These are phyloP conservation scores for Lepidothrix coronata DNA, from an alignment of 2,113 vertebrate species.

Conservation along the genomic window DNA sequence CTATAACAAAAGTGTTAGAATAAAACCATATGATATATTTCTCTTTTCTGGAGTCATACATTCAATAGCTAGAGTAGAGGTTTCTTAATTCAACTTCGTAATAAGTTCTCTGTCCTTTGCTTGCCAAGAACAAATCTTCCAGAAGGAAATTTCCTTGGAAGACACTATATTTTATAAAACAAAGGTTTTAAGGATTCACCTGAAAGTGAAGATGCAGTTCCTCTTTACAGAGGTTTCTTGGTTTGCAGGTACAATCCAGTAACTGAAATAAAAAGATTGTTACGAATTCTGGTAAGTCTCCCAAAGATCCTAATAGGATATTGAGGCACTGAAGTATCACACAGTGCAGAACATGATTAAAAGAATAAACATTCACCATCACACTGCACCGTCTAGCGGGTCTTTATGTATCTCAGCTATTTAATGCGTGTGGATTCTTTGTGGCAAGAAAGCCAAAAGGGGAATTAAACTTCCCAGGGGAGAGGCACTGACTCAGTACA, in stretches of 20 bases:
- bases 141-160: not conserved
- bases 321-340: not conserved
- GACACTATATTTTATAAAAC: not conserved
- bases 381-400: not conserved
- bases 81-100: not conserved
- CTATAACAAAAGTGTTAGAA: slow-evolving; percentile 54
- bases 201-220: not conserved
- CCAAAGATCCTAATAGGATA: not conserved
- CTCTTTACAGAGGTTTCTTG: not conserved
- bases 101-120: not conserved
- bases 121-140: not conserved
- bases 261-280: not conserved
- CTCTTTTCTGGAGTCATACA: slow-evolving; percentile 49
- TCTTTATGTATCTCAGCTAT: not conserved
- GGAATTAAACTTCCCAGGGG: not conserved
- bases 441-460: not conserved
- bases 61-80: slow-evolving; percentile 20
- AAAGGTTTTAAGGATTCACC: not conserved
- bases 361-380: not conserved
- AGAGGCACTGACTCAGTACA: not conserved
- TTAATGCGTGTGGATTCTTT: not conserved
- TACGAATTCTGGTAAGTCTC: not conserved
- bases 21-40: slow-evolving; percentile 43
- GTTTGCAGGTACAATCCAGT: not conserved
- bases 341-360: not conserved